Evolutionary conservation across 2,797 vertebrate species (phyloP).

Genomic region (Myotis daubentonii): DNA sequence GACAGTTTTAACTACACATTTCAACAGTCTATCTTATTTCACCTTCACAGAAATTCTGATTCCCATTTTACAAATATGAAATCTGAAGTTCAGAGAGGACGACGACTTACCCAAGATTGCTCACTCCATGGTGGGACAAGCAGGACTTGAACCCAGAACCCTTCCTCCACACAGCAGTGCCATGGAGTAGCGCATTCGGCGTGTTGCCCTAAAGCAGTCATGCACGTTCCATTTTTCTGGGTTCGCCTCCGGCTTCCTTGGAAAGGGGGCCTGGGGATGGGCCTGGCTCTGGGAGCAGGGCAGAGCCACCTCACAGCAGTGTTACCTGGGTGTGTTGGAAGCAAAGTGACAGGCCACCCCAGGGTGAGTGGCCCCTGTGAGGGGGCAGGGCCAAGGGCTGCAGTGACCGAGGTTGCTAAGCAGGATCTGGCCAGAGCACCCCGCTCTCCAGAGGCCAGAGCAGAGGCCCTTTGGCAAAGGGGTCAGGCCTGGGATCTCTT

Average conservation of each 20-base stretch:
- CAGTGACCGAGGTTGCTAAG: neutral
- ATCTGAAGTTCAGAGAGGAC: neutral
- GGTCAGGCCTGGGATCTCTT: neutral
- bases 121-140: neutral
- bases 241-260: neutral
- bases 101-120: neutral
- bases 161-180: neutral
- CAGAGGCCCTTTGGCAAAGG: neutral
- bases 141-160: neutral
- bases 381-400: neutral
- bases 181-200: rapidly evolving
- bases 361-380: neutral
- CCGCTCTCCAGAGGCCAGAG: rapidly evolving
- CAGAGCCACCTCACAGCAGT: neutral
- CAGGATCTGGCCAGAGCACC: neutral
- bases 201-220: neutral
- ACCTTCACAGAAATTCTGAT: neutral
- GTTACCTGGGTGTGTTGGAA: neutral
- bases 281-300: neutral
- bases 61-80: neutral
- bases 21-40: neutral
- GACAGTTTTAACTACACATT: neutral
- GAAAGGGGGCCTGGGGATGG: neutral
- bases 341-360: neutral
- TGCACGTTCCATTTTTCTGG: neutral